These are phyloP conservation scores for Tipula helvola DNA, from an alignment of 2,888 invertebrate genomes.

Conservation along the genomic window DNA sequence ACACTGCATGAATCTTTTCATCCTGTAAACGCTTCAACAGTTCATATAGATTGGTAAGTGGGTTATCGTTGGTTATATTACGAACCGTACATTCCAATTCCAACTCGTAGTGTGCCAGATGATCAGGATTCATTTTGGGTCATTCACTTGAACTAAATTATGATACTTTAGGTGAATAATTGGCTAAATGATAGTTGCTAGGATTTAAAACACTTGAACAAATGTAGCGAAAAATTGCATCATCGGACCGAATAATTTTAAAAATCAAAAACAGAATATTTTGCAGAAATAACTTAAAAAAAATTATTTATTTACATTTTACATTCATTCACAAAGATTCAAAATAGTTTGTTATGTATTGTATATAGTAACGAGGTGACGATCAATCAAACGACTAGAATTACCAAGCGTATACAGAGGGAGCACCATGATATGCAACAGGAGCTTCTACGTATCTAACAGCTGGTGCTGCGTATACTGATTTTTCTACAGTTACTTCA, in stretches of 20 bases:
- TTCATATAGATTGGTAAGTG: too few relatives aligned
- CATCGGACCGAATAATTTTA: neutral
- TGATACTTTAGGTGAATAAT: too few relatives aligned
- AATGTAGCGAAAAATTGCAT: too few relatives aligned
- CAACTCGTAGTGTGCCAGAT: too few relatives aligned
- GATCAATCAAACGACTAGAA: neutral
- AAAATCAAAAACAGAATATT: neutral
- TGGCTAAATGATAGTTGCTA: too few relatives aligned
- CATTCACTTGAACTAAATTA: too few relatives aligned
- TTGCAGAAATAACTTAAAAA: neutral
- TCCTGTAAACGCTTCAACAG: too few relatives aligned
- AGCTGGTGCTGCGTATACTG: neutral
- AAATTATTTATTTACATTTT: neutral
- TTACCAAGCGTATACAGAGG: neutral
- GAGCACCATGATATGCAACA: neutral
- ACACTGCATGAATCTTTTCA: too few relatives aligned
- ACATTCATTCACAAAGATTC: neutral
- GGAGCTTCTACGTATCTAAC: slow-evolving; percentile 9
- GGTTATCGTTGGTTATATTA: too few relatives aligned
- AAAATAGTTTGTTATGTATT: neutral
- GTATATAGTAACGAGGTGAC: neutral
- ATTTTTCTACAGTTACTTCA: neutral
- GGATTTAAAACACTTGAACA: too few relatives aligned
- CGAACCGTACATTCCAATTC: too few relatives aligned
- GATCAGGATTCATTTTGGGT: too few relatives aligned